These are phyloP conservation scores for Psilanteris sp. DNA, from an alignment of 1,140 invertebrate species.

Conservation along the genomic window DNA sequence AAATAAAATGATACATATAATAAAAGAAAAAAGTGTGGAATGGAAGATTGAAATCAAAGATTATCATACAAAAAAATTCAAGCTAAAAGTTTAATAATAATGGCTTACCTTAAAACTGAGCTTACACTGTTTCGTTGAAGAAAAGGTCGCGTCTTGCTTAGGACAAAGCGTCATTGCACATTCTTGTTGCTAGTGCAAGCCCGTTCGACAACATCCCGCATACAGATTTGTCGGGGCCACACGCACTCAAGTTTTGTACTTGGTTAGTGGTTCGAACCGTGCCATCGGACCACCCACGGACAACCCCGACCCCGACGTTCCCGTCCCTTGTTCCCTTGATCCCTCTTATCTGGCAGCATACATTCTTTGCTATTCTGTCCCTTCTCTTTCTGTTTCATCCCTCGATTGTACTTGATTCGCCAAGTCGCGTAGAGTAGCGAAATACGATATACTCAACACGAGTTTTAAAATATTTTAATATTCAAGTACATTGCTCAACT, in stretches of 20 bases:
- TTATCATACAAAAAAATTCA: no score
- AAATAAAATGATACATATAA: no score
- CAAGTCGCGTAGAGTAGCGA: not conserved
- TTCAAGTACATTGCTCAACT: no score
- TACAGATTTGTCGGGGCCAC: conserved; percentile 45
- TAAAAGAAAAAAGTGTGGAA: not conserved
- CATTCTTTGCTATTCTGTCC: not conserved
- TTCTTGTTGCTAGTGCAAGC: conserved; percentile 19
- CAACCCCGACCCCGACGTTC: conserved; percentile 10
- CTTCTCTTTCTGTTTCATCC: conserved; percentile 1
- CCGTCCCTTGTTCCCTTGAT: conserved; percentile 45
- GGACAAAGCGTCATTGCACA: conserved; percentile 40
- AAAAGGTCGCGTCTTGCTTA: conserved; percentile 20
- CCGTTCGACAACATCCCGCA: conserved; percentile 38
- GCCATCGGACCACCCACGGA: conserved; percentile 51
- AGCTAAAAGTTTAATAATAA: no score
- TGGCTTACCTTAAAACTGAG: conserved; percentile 8
- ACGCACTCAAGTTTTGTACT: conserved; percentile 45
- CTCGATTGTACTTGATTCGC: not conserved
- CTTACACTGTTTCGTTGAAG: not conserved
- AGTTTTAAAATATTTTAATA: not conserved
- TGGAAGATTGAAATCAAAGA: not conserved
- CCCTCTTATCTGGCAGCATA: conserved; percentile 26
- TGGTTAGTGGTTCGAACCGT: conserved; percentile 5
- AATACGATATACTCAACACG: not conserved